Percentiles rank a stretch among this genome's conserved stretches.
Evolutionary conservation across 1,140 invertebrate genomes (phyloP).

Genomic region (Papilio helenus): DNA sequence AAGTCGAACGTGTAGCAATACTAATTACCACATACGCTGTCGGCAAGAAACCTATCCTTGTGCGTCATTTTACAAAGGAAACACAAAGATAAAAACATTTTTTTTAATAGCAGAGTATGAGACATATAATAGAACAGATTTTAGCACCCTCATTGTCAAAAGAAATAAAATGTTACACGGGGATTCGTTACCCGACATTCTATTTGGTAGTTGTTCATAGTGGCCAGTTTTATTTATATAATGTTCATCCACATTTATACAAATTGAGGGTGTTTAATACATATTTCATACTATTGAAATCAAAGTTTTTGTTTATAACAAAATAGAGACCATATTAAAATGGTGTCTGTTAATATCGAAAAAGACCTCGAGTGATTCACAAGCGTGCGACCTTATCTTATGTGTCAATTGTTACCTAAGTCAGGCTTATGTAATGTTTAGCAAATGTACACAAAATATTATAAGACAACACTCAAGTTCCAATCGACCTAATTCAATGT

Average conservation of each 20-base stretch:
- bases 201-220: neutral
- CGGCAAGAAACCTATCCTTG: neutral
- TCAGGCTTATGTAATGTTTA: slow-evolving; percentile 55
- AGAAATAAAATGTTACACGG: no score
- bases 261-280: neutral
- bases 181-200: no score
- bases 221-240: neutral
- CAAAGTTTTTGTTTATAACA: neutral
- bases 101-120: neutral
- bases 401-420: slow-evolving; percentile 58
- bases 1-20: slow-evolving; percentile 10
- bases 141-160: no score
- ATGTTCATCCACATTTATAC: neutral
- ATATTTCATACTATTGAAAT: neutral
- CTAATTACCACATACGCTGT: slow-evolving; percentile 27
- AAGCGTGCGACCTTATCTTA: slow-evolving; percentile 44
- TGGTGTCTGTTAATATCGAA: slow-evolving; percentile 36
- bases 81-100: neutral
- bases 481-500: slow-evolving; percentile 38
- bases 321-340: slow-evolving; percentile 33
- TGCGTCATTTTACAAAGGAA: neutral
- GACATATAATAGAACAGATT: neutral
- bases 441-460: slow-evolving; percentile 43
- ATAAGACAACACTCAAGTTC: slow-evolving; percentile 34
- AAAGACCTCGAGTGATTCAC: slow-evolving; percentile 39